Base-by-base conservation (phyloP, 2,888 invertebrate species). In the Odontomyia ornata region DNA sequence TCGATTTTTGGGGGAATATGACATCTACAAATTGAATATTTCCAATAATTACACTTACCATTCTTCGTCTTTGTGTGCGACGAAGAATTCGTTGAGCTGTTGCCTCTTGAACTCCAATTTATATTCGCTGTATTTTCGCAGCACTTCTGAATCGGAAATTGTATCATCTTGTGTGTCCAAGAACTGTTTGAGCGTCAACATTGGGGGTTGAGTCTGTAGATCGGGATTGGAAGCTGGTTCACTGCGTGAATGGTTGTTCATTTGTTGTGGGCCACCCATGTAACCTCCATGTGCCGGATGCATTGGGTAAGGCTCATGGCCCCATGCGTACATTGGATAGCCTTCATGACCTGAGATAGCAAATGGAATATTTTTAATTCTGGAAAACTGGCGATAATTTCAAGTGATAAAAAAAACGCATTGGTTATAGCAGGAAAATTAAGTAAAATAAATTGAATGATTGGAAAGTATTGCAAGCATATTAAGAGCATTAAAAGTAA, bases 51-150 rank as follows among this genome's bases (percentile, higher is more conserved):
- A 23, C 46, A 78, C 94, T 89, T 91, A 99, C 99, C 99, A 99
- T 93, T 99, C 99, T 88, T 99, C 99, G 84, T 99, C 99, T 88
- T 99, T 99, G 89, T 99, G 99, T 64, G 95, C 94, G 83, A 98
- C 94, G 88, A 99, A 99, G 89, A 99, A 99, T 86, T 99, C 98
- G 88, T 97, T 97, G 76, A 99, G 91, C 86, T 99, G 99, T 85
- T 97, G 97, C 75, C 96, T 90, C 83, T 95, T 94, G 87, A 98
- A 99, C 83, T 99, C 99, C 83, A 96, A 89, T 88, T 99, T 99
- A 88, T 99, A 99, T 84, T 99, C 98, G 87, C 97, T 97, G 88
- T 99, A 99, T 85, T 98, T 98, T 83, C 93, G 92, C 80, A 99
- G 93, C 1, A 98, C 97, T 85, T 98, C 98, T 80, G 97, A 96